phyloP scores from a whole-genome alignment of 2,888 invertebrate genomes.

The Tipula vernalis region DNA sequence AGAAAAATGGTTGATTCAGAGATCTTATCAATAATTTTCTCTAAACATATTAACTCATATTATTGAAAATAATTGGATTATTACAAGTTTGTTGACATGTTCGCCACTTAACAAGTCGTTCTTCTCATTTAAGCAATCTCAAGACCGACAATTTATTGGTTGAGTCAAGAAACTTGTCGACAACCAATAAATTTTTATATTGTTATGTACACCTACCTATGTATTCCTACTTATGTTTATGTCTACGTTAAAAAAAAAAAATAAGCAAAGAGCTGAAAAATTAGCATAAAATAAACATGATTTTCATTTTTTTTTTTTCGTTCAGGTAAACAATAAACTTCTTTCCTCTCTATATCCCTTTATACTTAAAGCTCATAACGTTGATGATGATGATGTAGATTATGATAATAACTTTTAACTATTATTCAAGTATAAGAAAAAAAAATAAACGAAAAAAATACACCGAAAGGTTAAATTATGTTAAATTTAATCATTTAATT shows the following conservation, averaged over 20 bases:
- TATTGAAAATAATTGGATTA: too few species aligned
- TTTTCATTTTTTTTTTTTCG: neutral
- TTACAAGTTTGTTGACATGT: neutral
- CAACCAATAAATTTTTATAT: neutral
- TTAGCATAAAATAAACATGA: neutral
- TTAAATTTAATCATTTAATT: neutral
- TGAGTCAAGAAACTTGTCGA: neutral
- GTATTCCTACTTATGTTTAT: neutral
- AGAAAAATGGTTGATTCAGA: too few species aligned
- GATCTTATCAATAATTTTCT: too few species aligned
- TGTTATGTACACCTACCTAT: neutral
- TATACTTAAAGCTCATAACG: neutral
- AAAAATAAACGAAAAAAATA: neutral
- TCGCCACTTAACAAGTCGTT: neutral
- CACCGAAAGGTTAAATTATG: neutral
- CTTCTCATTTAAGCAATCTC: neutral
- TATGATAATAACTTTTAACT: neutral
- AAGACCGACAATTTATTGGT: neutral
- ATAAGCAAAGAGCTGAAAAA: neutral
- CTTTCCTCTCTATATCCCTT: neutral
- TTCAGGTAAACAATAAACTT: neutral
- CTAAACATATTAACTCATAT: too few species aligned
- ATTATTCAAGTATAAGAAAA: neutral
- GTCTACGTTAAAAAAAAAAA: neutral
- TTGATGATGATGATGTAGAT: neutral